Base-by-base conservation (phyloP, 1,140 invertebrate species). In the Apis florea region DNA sequence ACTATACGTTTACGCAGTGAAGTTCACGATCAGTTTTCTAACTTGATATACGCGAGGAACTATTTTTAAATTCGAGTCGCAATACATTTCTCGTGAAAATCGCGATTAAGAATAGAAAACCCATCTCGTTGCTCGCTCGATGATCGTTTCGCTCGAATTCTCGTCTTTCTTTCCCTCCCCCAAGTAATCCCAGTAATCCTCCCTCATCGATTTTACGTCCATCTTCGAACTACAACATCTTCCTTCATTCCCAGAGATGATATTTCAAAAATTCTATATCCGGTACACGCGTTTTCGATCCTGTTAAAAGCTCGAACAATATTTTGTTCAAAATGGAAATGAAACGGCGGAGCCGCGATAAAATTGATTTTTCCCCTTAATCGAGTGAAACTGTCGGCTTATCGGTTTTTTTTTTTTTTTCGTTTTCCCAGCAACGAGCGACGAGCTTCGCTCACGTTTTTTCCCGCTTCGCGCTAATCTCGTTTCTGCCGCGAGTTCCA, bases 331-430 rank as follows among this genome's bases (percentile, higher is more conserved):
- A 19, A 70, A 31, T 51, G 12, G 15, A 58, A 47, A 51, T 49
- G 49, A 24, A 21, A 51, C 66, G 21, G 31, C 24, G 5, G 12
- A 56, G 26, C 17, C 51, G 19, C 1, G 49, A 8, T n/a, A 24
- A 69, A 69, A 79, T 71, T 15, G 68, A 72, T 72, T 63, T 51
- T 47, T 21, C n/a, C 26, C 5, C 21, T 10, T 79, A 79, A 79
- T 79, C 49, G 58, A 79, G 26, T 63, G 56, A 69, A 79, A 63
- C 63, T 49, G 68, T 4, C 31, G 58, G 77, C n/a, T 79, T 72
- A 79, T 79, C 68, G 63, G 24, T 49, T 79, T 79, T 63, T 17
- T 31, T 51, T 21, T 49, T 79, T 79, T 63, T 17, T 31, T 51
- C 26, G 9, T 17, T 71, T n/a, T 47, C 17, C 19, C 68, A 31